A percentile compares a stretch with the other conserved stretches of the same genome.
These are phyloP conservation scores for Saturnia pavonia DNA, from an alignment of 2,888 invertebrate species.

Conservation along the genomic window DNA sequence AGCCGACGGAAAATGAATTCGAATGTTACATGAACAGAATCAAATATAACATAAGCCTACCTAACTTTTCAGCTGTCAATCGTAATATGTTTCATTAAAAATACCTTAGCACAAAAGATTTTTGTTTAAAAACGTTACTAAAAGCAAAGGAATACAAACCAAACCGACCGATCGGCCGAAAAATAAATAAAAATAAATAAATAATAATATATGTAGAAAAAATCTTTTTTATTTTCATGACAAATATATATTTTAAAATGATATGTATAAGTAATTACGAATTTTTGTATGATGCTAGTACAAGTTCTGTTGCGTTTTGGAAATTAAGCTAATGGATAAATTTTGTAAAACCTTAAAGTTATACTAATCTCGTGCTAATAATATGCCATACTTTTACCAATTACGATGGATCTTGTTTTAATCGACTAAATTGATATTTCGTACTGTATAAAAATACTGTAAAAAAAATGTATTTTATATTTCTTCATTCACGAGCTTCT, in stretches of 20 bases:
- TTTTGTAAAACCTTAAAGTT: background rate
- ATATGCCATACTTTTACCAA: too few species aligned
- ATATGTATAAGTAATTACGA: background rate
- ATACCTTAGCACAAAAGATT: background rate
- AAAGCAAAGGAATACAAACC: background rate
- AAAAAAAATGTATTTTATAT: too few species aligned
- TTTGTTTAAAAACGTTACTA: background rate
- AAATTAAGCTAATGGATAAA: background rate
- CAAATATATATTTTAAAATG: background rate
- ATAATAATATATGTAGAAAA: background rate
- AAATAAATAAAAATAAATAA: background rate
- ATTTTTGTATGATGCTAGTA: background rate
- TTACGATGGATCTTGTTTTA: too few species aligned
- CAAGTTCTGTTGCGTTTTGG: too few species aligned
- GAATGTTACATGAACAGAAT: constrained; percentile 12
- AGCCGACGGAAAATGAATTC: constrained; percentile 13
- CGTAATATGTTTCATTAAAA: constrained; percentile 1
- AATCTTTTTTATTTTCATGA: background rate
- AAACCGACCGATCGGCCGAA: background rate
- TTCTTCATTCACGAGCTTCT: background rate
- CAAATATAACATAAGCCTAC: constrained; percentile 10
- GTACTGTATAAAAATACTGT: too few species aligned
- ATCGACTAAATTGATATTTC: too few species aligned
- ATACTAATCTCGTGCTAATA: too few species aligned
- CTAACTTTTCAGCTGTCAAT: background rate